A percentile compares a stretch with the other conserved stretches of the same genome.
Conservation (phyloP, 2,797 vertebrate genomes). For the Neosalanx taihuensis region DNA sequence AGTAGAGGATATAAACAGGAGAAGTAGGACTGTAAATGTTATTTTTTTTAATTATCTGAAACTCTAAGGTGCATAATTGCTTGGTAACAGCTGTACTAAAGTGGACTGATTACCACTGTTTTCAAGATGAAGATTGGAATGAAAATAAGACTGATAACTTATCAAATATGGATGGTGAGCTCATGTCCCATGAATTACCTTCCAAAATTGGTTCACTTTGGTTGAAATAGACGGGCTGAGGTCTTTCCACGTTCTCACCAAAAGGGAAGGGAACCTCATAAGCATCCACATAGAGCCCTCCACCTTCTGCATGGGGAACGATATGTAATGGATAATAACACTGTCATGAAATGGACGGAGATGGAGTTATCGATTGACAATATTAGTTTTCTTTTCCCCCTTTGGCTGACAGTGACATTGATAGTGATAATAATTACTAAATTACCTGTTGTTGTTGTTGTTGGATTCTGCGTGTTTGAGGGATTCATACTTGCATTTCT, state of each 20-base stretch:
- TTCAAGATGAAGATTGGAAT: too few species aligned
- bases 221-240: constrained; percentile 64
- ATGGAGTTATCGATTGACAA: neutral
- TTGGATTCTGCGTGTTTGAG: constrained; percentile 29
- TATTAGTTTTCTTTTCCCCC: neutral
- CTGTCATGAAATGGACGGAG: neutral
- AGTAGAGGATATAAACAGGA: too few species aligned
- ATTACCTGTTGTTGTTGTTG: constrained; percentile 56
- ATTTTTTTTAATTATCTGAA: too few species aligned
- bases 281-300: constrained; percentile 72
- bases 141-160: too few species aligned
- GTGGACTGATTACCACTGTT: too few species aligned
- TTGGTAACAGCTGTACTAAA: too few species aligned
- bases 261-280: constrained; percentile 80
- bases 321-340: neutral
- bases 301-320: constrained; percentile 21
- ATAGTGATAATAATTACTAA: neutral
- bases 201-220: constrained; percentile 68
- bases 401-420: neutral
- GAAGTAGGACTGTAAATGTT: too few species aligned
- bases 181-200: constrained; percentile 56
- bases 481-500: constrained; percentile 51
- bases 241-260: constrained; percentile 68
- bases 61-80: too few species aligned
- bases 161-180: too few species aligned